A percentile compares a stretch with the other conserved stretches of the same genome.
Evolutionary conservation across 2,797 vertebrate species (phyloP).

Genomic region (Anas capensis): DNA sequence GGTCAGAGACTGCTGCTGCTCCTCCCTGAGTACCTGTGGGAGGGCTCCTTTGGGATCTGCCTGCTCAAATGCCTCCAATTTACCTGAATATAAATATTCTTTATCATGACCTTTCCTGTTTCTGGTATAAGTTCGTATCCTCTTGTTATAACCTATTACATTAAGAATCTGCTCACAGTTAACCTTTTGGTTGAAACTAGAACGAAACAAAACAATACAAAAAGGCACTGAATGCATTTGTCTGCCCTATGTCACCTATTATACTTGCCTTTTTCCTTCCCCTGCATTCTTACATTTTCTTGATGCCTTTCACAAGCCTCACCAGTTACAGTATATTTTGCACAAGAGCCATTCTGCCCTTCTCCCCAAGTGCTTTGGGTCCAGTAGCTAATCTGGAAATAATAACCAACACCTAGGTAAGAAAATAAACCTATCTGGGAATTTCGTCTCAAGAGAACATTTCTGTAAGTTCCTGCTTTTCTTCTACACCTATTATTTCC

Average conservation of each 20-base stretch:
- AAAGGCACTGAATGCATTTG: background rate
- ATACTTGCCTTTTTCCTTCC: background rate
- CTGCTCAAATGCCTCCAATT: background rate
- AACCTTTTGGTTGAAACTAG: background rate
- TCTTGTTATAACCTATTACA: background rate
- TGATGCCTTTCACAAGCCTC: background rate
- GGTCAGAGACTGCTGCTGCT: background rate
- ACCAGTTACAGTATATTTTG: accelerated
- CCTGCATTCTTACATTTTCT: background rate
- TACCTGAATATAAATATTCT: background rate
- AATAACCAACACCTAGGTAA: background rate
- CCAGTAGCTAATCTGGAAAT: background rate
- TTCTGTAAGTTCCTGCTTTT: background rate
- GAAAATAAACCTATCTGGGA: background rate
- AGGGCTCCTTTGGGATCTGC: background rate
- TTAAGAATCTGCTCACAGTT: background rate
- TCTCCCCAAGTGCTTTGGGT: accelerated
- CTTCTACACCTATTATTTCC: background rate
- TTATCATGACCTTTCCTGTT: background rate
- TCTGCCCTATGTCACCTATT: background rate
- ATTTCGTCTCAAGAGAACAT: background rate
- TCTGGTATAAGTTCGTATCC: background rate
- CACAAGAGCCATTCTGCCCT: background rate
- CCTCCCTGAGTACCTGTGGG: accelerated
- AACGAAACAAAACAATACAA: background rate